phyloP scores from a whole-genome alignment of 1,140 invertebrate genomes.

The Lepidurus couesii region DNA sequence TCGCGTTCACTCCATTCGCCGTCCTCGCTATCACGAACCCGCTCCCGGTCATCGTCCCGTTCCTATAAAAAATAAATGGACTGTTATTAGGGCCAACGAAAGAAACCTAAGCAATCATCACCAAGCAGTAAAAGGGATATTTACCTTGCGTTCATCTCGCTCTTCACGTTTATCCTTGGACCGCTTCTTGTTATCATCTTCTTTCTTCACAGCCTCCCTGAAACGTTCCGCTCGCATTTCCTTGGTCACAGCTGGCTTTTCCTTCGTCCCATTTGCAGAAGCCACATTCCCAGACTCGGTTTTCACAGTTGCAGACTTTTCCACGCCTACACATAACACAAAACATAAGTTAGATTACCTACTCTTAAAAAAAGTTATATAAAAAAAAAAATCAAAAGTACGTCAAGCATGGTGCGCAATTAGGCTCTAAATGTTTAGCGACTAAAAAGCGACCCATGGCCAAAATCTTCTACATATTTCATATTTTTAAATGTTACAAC shows the following conservation, averaged over 20 bases:
- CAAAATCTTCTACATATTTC: background rate
- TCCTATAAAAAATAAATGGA: background rate
- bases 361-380: background rate
- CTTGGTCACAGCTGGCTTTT: background rate
- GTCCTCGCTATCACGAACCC: constrained; percentile 43
- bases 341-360: background rate
- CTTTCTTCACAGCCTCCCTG: constrained; percentile 23
- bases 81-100: background rate
- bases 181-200: constrained; percentile 27
- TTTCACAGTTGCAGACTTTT: background rate
- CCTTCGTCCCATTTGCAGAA: background rate
- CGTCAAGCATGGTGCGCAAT: background rate
- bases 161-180: constrained; percentile 28
- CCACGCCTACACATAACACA: background rate
- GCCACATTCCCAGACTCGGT: background rate
- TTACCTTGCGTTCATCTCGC: constrained; percentile 11
- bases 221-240: constrained; percentile 21
- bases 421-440: background rate
- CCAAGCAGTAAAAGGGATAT: too few species aligned
- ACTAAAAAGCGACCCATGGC: background rate
- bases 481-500: background rate
- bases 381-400: background rate
- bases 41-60: constrained; percentile 40
- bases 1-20: constrained; percentile 45
- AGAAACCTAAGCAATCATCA: too few species aligned